These are phyloP conservation scores for Dasypolia templi DNA, from an alignment of 2,888 invertebrate genomes.

Conservation along the genomic window DNA sequence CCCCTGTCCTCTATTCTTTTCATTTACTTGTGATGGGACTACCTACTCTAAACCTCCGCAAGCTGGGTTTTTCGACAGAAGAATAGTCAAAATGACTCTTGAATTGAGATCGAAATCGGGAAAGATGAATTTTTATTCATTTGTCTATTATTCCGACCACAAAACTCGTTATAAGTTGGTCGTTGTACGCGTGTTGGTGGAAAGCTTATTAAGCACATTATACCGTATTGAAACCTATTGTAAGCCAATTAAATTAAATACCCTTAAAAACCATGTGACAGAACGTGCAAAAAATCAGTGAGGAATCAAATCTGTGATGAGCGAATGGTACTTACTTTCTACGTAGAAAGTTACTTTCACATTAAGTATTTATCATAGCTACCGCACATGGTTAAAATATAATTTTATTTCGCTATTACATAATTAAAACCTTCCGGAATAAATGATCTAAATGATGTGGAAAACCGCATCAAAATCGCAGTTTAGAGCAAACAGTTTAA, in stretches of 20 bases:
- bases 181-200: too few species aligned
- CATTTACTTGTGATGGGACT: background rate
- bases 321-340: slow-evolving; percentile 7
- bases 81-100: too few species aligned
- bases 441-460: background rate
- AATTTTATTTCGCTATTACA: background rate
- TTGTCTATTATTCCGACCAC: too few species aligned
- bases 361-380: too few species aligned
- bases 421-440: background rate
- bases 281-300: slow-evolving; percentile 2
- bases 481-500: background rate
- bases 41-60: too few species aligned
- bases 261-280: background rate
- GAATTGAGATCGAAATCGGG: too few species aligned
- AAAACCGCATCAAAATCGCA: background rate
- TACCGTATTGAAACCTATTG: background rate
- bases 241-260: background rate
- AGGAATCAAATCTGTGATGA: background rate
- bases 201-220: background rate
- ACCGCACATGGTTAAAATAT: background rate
- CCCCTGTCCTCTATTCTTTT: background rate
- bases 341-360: slow-evolving; percentile 48
- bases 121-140: too few species aligned
- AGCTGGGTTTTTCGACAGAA: too few species aligned
- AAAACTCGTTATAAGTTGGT: too few species aligned